Evolutionary conservation across 2,888 invertebrate species (phyloP), one percentile per base, ranked within the genome.

Genomic region (Acrocera orbiculus): DNA sequence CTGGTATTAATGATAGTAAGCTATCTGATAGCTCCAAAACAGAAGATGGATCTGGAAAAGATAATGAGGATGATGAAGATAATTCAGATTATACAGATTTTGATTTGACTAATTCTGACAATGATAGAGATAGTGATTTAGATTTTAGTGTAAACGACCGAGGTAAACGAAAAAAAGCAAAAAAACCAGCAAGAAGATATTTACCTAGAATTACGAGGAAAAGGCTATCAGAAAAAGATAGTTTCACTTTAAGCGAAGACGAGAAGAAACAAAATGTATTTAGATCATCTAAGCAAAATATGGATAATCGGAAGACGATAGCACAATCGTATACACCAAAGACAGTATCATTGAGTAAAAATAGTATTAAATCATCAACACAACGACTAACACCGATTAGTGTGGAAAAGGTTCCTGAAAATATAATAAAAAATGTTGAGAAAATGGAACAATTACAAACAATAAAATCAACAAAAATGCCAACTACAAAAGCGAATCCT

Each of bases 61-160:
- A 42, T 10, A 39, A 42, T 10, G 44, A 43, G 3, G 51, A 49
- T 46, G 59, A 63, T 47, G 54, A 69, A 47, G 63, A 70, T 46
- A 53, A 63, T 52, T 58, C 56, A 48, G 63, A 72, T 51, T 57
- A 69, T 33, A 59, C 64, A 31, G 62, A 63, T 7, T 49, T 53
- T 24, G 64, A 63, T 32, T 62, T 65, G 26, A 67, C 64, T 40
- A 69, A 69, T 15, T 50, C 50, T 1, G 58, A 58, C 37, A 70
- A 70, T 46, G 61, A 61, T 41, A 65, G 68, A 28, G 72, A 72
- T 36, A 65, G 70, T 50, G 71, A 72, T 46, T 67, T 70, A 19
- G 72, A 72, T 58, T 70, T 70, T 39, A 68, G 69, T 44, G 68
- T 71, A 37, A 67, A 65, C 46, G 68, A 67, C 45, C 50, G 58